These are phyloP conservation scores for Synanthedon tipuliformis DNA, from an alignment of 2,888 invertebrate genomes.

Conservation along the genomic window DNA sequence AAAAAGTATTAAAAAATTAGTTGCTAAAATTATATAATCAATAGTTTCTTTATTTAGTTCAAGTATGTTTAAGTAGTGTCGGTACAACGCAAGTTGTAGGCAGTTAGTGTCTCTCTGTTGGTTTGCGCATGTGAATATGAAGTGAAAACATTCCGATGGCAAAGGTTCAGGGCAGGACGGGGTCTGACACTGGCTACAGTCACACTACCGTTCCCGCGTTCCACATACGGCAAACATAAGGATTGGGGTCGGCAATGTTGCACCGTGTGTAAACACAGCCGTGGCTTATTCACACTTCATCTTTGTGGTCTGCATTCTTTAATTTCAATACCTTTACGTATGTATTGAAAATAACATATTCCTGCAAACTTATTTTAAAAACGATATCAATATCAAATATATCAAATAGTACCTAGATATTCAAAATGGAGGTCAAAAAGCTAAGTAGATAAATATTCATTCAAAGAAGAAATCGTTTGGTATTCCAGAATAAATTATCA, in stretches of 20 bases:
- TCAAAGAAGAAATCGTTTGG: slow-evolving; percentile 3
- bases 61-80: no score
- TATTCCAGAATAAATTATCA: slow-evolving; percentile 54
- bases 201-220: slow-evolving; percentile 57
- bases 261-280: slow-evolving; percentile 7
- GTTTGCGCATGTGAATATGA: slow-evolving; percentile 10
- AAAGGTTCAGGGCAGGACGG: slow-evolving; percentile 35
- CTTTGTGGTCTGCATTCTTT: background rate
- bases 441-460: no score
- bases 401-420: no score
- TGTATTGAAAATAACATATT: no score
- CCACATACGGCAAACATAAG: slow-evolving; percentile 33
- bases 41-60: no score
- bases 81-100: no score
- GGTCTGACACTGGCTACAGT: slow-evolving; percentile 23
- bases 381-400: no score
- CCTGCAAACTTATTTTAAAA: no score
- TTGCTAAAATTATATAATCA: no score
- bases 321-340: background rate
- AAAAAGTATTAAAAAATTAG: no score
- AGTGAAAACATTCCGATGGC: slow-evolving; percentile 33
- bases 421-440: no score
- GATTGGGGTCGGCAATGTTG: slow-evolving; percentile 9
- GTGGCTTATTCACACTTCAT: background rate
- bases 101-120: no score